These are phyloP conservation scores for Metallyticus violacea DNA, from an alignment of 2,888 invertebrate genomes.

Conservation along the genomic window DNA sequence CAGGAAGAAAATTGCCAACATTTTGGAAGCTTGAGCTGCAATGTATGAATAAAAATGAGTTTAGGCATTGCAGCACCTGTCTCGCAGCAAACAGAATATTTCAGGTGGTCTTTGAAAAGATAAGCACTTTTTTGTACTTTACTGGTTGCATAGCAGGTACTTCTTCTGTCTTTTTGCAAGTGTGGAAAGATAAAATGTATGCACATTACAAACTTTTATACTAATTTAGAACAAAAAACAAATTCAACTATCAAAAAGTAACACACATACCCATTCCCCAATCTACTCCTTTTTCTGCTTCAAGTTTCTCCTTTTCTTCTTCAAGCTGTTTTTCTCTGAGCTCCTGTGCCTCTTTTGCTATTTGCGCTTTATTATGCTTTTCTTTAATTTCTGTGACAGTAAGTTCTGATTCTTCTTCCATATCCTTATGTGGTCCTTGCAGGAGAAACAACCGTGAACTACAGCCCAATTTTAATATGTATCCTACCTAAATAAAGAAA, in stretches of 20 bases:
- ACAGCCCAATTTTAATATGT: conserved; percentile 88
- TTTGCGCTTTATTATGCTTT: conserved; percentile 52
- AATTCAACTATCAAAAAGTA: conserved; percentile 6
- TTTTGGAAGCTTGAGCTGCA: too few relatives aligned
- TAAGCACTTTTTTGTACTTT: too few relatives aligned
- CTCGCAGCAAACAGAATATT: too few relatives aligned
- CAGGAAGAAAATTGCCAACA: too few relatives aligned
- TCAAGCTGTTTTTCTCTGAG: conserved; percentile 28
- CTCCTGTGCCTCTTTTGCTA: conserved; percentile 35
- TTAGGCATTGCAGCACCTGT: too few relatives aligned
- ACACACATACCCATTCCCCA: conserved; percentile 83
- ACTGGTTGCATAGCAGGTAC: too few relatives aligned
- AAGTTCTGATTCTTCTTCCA: conserved; percentile 80
- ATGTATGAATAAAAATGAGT: too few relatives aligned
- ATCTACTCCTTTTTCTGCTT: conserved; percentile 71
- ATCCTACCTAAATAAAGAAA: conserved; percentile 61
- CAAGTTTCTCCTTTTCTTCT: conserved; percentile 48
- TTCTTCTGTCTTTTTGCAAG: too few relatives aligned
- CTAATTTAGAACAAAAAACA: too few relatives aligned
- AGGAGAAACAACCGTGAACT: conserved; percentile 80
- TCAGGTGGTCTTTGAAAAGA: too few relatives aligned
- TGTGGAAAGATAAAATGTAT: too few relatives aligned
- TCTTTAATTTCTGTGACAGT: conserved; percentile 72
- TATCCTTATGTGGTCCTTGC: conserved; percentile 81
- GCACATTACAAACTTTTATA: too few relatives aligned